These are phyloP conservation scores for Harpagifer antarcticus DNA, from an alignment of 2,797 vertebrate genomes.

Conservation along the genomic window DNA sequence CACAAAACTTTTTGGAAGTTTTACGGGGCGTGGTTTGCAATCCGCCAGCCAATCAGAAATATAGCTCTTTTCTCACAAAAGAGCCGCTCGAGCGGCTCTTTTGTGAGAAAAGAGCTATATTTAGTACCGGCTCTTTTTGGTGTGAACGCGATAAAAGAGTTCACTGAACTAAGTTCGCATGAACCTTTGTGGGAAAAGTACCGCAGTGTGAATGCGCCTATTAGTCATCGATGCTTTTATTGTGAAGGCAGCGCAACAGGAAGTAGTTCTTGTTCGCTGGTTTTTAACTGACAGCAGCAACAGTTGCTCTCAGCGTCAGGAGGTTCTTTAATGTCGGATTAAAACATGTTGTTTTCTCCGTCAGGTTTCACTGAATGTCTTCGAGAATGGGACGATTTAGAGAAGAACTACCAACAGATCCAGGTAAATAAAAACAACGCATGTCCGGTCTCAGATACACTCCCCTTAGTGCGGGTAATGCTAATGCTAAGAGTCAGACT, in stretches of 20 bases:
- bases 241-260: slow-evolving; percentile 20
- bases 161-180: too few relatives aligned
- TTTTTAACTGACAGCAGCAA: background rate
- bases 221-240: slow-evolving; percentile 34
- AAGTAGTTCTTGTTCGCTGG: rapidly evolving
- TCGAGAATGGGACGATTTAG: slow-evolving; percentile 92
- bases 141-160: too few relatives aligned
- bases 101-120: too few relatives aligned
- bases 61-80: too few relatives aligned
- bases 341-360: slow-evolving; percentile 76
- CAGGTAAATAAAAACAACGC: slow-evolving; percentile 82
- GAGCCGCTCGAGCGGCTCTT: too few relatives aligned
- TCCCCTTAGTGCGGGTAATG: too few relatives aligned
- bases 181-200: too few relatives aligned
- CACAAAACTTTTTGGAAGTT: too few relatives aligned
- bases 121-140: too few relatives aligned
- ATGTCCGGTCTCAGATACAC: background rate
- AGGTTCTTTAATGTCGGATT: background rate
- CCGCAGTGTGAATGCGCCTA: too few relatives aligned
- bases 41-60: too few relatives aligned
- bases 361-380: slow-evolving; percentile 84
- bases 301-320: slow-evolving; percentile 11
- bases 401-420: slow-evolving; percentile 90
- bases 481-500: slow-evolving; percentile 4
- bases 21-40: too few relatives aligned